Base-by-base conservation (phyloP, 2,113 vertebrate species). In the Pachyramphus minor region DNA sequence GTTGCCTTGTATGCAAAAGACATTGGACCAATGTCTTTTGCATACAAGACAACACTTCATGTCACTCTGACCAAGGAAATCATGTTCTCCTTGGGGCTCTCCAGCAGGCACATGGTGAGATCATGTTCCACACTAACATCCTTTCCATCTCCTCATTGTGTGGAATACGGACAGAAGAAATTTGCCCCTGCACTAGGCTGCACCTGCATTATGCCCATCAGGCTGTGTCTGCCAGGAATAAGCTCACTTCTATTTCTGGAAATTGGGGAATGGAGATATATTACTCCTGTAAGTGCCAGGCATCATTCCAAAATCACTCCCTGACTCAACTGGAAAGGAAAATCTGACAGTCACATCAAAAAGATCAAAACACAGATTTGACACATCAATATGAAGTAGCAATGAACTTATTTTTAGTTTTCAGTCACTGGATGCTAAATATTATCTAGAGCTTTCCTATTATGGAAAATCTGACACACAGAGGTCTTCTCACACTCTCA, bases 291-390 rank as follows among this genome's bases (percentile, higher is more conserved):
- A 85, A 94, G 68, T 66, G 68, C 41, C 80, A 97, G 83, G 45
- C 84, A 76, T 85, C 84, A 89, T 87, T 97, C 62, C 77, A 91
- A 82, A 82, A 53, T 73, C 84, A 53, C n/a, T 82, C 60, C 18
- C 11, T 4, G 44, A 62, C 85, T 95, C 66, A 89, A 87, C 94
- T 15, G 18, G 74, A 91, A 89, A 75, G 18, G 64, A 93, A 96
- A 94, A 89, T 53, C 58, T 79, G 52, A 68, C 93, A 82, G 45
- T 62, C 77, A 76, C 2, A 1, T 87, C 80, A 90, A 87, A 96
- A 95, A 93, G 94, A 97, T 96, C 69, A 96, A 96, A 96, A 84
- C 80, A 94, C 41, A 91, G 49, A 84, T 87, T 8, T 93, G 94
- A 84, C 91, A 93, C 47, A 85, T 76, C 87, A 91, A n/a, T 87